Base-by-base conservation (phyloP, 2,113 vertebrate genomes). In the Hoplias malabaricus region DNA sequence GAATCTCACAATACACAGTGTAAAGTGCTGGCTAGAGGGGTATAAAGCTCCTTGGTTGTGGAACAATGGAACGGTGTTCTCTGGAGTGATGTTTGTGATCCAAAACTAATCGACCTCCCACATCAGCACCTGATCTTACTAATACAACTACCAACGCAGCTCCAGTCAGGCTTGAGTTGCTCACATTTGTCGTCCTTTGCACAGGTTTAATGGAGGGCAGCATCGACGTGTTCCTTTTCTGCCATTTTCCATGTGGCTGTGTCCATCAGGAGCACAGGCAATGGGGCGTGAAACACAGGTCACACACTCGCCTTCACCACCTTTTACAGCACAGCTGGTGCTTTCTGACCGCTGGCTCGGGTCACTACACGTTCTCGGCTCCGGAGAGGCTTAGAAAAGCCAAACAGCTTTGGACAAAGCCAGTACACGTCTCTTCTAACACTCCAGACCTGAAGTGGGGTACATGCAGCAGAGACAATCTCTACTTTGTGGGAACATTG, bases 321-420 rank as follows among this genome's bases (percentile, higher is more conserved):
- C 57, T 63, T 82, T 82, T 78, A 74, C 59, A 53, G 36, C 63
- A 78, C 75, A 82, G 63, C 80, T 69, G 54, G 70, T 78, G 69
- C 56, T 69, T 73, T 50, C 77, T 68, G 48, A 42, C 27, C 43
- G 36, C 21, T 14, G 65, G 56, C 34, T 12, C 19, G 54, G 75
- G 75, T 69, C 70, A 69, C 11, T 59, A 42, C 67, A 46, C 68
- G 21, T 38, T 33, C 66, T 71, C 25, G 5, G 36, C n/a, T n/a
- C n/a, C n/a, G n/a, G 9, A 38, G 9, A 38, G 48, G 48, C 48
- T 53, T 16, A 43, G 3, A 43, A 61, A 46, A 23, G 36, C 53
- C 4, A 27, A 5, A 65, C 34, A 16, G 31, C 29, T 31, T 33
- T 7, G 57, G 57, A 19, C 19, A 29, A 61, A 61, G 33, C 9